These are phyloP conservation scores for Pandemis cinnamomeana DNA, from an alignment of 2,888 invertebrate species.

Conservation along the genomic window DNA sequence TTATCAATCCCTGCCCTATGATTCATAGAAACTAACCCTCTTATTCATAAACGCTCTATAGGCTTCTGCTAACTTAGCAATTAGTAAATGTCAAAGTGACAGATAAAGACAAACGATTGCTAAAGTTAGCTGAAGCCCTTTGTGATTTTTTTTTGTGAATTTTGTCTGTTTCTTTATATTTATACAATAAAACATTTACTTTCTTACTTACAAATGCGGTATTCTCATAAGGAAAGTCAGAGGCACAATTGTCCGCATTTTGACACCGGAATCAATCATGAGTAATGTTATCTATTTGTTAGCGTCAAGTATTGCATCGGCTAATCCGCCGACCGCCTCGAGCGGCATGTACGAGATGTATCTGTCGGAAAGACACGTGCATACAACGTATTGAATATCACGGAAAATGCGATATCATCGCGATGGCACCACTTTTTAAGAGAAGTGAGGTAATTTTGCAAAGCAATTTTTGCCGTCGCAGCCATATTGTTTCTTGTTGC, in stretches of 20 bases:
- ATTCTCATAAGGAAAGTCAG: slow-evolving; percentile 19
- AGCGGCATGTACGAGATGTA: slow-evolving; percentile 37
- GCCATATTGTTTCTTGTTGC: no score
- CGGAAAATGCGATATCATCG: neutral
- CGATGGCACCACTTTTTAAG: neutral
- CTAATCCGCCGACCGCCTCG: slow-evolving; percentile 27
- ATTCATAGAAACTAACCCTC: no score
- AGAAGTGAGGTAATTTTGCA: no score
- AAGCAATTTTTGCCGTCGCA: no score
- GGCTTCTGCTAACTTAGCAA: no score
- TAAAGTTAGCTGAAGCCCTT: no score
- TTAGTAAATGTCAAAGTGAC: no score
- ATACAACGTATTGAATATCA: slow-evolving; percentile 11
- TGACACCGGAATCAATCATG: slow-evolving; percentile 40
- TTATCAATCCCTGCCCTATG: no score
- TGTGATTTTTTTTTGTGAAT: no score
- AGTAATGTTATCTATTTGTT: slow-evolving; percentile 38
- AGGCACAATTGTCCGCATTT: slow-evolving; percentile 34
- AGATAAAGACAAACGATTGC: no score
- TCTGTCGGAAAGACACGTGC: slow-evolving; percentile 32
- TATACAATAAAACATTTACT: neutral
- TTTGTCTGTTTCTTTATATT: no score
- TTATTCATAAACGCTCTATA: no score
- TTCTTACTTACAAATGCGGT: neutral
- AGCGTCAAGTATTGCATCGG: slow-evolving; percentile 35